Evolutionary conservation across 1,140 invertebrate species (phyloP).

Genomic region (Aporrectodea caliginosa): DNA sequence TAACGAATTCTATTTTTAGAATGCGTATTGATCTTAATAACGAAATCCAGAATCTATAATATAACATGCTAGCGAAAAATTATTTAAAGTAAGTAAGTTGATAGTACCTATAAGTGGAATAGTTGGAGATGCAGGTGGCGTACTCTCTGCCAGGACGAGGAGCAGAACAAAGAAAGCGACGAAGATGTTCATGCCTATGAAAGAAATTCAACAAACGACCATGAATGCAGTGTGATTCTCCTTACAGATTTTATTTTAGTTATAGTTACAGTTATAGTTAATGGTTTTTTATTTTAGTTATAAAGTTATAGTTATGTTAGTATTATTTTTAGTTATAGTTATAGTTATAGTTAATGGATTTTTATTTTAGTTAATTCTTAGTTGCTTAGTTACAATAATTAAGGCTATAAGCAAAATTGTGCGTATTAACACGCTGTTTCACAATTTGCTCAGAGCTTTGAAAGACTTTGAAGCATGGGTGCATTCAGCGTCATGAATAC

Average conservation of each 20-base stretch:
- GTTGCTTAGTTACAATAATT: too few species aligned
- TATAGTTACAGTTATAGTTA: neutral
- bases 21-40: neutral
- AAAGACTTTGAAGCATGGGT: too few species aligned
- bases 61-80: neutral
- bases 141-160: constrained; percentile 34
- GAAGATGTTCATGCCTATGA: constrained; percentile 54
- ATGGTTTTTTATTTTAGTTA: neutral
- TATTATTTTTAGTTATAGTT: too few species aligned
- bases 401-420: too few species aligned
- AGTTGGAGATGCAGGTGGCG: constrained; percentile 50
- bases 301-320: too few species aligned
- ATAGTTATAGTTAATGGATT: neutral
- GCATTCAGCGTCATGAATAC: too few species aligned
- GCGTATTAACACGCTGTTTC: too few species aligned
- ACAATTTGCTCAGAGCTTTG: too few species aligned
- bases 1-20: neutral
- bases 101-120: constrained; percentile 48
- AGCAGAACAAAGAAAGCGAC: constrained; percentile 48
- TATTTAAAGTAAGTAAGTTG: constrained; percentile 29
- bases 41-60: neutral
- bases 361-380: neutral
- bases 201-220: neutral
- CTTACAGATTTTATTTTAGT: neutral
- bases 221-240: too few species aligned